These are phyloP conservation scores for Actinia equina DNA, from an alignment of 64 coral and sea anemone genomes.

Conservation along the genomic window DNA sequence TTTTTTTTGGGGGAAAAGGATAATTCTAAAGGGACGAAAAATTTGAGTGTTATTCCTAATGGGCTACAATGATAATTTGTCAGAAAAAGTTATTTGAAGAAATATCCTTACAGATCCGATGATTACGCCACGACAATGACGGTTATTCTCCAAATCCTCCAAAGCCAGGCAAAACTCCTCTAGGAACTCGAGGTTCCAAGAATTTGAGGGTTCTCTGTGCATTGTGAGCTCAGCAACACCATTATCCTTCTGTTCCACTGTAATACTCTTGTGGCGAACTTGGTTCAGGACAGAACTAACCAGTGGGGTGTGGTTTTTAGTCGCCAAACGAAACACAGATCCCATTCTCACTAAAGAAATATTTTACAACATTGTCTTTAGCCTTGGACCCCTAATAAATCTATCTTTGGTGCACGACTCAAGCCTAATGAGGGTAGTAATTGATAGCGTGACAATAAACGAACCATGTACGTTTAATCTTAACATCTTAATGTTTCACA, in stretches of 20 bases:
- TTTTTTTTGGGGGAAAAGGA: too few relatives aligned
- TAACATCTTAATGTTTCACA: background rate
- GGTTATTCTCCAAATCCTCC: conserved; percentile 58
- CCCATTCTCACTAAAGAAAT: background rate
- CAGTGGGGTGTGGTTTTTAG: conserved; percentile 9
- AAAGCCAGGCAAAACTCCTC: conserved; percentile 49
- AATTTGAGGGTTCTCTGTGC: conserved; percentile 62
- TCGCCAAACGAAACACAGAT: background rate
- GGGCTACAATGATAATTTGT: too few relatives aligned
- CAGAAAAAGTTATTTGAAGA: too few relatives aligned
- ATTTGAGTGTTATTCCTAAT: too few relatives aligned
- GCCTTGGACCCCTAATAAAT: background rate
- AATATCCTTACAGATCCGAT: conserved; percentile 52
- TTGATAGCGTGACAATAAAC: background rate
- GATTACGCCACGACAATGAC: conserved; percentile 50
- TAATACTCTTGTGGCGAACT: conserved; percentile 18
- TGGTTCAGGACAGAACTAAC: conserved; percentile 7
- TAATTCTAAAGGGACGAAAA: too few relatives aligned
- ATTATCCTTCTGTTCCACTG: conserved; percentile 28
- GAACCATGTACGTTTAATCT: background rate
- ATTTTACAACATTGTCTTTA: background rate
- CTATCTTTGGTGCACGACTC: background rate
- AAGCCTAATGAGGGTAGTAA: background rate
- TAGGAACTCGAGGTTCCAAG: conserved; percentile 55
- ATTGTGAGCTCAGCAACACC: conserved; percentile 43